Evolutionary conservation across 2,113 vertebrate species (phyloP).

Genomic region (Ancistrus triradiatus): DNA sequence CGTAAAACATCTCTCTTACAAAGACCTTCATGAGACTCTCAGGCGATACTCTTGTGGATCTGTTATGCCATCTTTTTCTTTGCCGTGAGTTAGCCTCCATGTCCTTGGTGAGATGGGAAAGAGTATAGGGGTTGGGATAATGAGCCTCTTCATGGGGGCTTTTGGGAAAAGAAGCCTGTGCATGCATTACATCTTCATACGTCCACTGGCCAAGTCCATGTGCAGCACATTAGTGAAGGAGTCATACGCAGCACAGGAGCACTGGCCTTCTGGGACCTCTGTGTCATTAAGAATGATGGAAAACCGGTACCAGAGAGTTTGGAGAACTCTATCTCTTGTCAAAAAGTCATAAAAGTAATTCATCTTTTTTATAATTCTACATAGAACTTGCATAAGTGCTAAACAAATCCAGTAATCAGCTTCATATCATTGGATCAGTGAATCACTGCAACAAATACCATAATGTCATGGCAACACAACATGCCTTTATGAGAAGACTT

Average conservation of each 20-base stretch:
- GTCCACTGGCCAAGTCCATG: slow-evolving; percentile 28
- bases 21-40: slow-evolving; percentile 21
- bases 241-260: slow-evolving; percentile 18
- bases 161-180: slow-evolving; percentile 45
- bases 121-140: slow-evolving; percentile 49
- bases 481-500: too few species aligned
- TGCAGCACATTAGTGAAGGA: slow-evolving; percentile 18
- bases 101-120: slow-evolving; percentile 37
- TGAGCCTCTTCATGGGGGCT: slow-evolving; percentile 56
- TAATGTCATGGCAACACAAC: too few species aligned
- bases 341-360: background rate
- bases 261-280: slow-evolving; percentile 29
- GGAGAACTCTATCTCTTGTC: background rate
- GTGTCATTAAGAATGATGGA: slow-evolving; percentile 33
- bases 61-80: slow-evolving; percentile 6
- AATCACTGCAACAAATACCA: too few species aligned
- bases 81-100: slow-evolving; percentile 17
- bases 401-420: background rate
- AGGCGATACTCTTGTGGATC: slow-evolving; percentile 27
- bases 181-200: slow-evolving; percentile 41
- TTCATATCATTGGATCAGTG: background rate
- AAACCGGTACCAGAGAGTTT: slow-evolving; percentile 18
- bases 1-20: slow-evolving; percentile 20
- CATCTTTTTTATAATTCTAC: background rate
- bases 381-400: background rate